Evolutionary conservation across 2,888 invertebrate genomes (phyloP), one percentile per base, ranked within the genome.

Genomic region (Amiota minor): DNA sequence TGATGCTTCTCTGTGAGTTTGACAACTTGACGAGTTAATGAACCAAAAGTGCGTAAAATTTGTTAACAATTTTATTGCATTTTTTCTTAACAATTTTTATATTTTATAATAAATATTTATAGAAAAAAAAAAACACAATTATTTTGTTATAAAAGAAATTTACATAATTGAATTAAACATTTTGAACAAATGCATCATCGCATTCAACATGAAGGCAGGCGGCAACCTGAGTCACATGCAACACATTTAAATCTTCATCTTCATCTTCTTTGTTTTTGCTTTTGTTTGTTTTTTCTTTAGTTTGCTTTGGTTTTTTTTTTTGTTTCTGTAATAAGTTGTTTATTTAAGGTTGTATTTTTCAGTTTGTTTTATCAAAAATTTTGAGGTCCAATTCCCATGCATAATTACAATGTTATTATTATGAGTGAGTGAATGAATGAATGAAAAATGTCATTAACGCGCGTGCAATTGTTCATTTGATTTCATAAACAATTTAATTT

Each of bases 91-190:
- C 53, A 18, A 62, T 35, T 12, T 61, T 35, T 35, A 6, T 35
- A 35, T 35, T 35, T 35, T 35, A 35, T 35, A 35, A 35, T 35
- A 35, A 35, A 35, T 35, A 35, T 35, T 35, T 35, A 35, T 35
- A 20, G 8, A 6, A n/a, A 61, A 8, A 16, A 18, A 20, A 61
- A 14, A 61, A 61, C 1, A 59, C 16, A 59, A 59, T 20, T 23
- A 10, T 18, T 59, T 18, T 59, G 2, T 53, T 16, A 53, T 53
- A 14, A 20, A 59, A 59, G 10, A 9, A 20, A 59, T 71, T 64
- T 71, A 71, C 64, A 71, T 71, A 71, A 71, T 64, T 71, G 20
- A 71, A 64, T 64, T 71, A 50, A 71, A 35, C 35, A 35, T 71
- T 35, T 35, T 35, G 6, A 50, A 70, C 59, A 61, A 61, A 70